phyloP scores from a whole-genome alignment of 2,888 invertebrate genomes.

The Phortica magna region DNA sequence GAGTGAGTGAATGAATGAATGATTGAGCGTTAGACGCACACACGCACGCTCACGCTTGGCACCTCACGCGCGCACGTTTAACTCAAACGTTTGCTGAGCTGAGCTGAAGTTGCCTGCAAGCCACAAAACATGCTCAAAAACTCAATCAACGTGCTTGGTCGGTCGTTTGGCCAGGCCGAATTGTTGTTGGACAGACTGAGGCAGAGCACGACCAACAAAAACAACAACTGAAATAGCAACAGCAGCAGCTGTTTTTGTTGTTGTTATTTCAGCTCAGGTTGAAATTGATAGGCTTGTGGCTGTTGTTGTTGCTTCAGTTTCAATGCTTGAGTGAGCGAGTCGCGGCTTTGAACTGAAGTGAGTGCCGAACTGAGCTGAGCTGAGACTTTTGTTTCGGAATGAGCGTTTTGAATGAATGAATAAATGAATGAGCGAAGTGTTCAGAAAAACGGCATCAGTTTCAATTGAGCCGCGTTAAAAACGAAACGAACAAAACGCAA shows the following conservation, averaged over 20 bases:
- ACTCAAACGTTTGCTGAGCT: background rate
- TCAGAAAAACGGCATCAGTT: slow-evolving; percentile 62
- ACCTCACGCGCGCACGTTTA: slow-evolving; percentile 45
- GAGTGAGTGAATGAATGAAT: no score
- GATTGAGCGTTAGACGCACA: no score
- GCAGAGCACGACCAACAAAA: background rate
- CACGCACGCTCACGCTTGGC: slow-evolving; percentile 32
- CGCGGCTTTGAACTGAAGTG: slow-evolving; percentile 46
- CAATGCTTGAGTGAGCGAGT: slow-evolving; percentile 10
- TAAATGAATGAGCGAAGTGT: slow-evolving; percentile 42
- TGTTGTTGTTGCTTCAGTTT: background rate
- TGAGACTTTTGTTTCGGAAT: slow-evolving; percentile 6
- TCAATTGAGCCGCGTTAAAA: slow-evolving; percentile 76
- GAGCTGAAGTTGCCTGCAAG: background rate
- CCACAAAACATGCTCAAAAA: slow-evolving; percentile 55
- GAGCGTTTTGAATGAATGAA: slow-evolving; percentile 32
- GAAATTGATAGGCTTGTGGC: background rate
- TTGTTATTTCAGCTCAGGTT: background rate
- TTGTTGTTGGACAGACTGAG: background rate
- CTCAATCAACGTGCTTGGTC: slow-evolving; percentile 51
- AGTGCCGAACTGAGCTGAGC: slow-evolving; percentile 43
- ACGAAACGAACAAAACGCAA: slow-evolving; percentile 54
- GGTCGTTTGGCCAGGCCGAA: background rate
- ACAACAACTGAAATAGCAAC: background rate
- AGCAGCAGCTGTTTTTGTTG: background rate